phyloP scores from a whole-genome alignment of 2,113 vertebrate genomes.

The Zosterops japonicus region DNA sequence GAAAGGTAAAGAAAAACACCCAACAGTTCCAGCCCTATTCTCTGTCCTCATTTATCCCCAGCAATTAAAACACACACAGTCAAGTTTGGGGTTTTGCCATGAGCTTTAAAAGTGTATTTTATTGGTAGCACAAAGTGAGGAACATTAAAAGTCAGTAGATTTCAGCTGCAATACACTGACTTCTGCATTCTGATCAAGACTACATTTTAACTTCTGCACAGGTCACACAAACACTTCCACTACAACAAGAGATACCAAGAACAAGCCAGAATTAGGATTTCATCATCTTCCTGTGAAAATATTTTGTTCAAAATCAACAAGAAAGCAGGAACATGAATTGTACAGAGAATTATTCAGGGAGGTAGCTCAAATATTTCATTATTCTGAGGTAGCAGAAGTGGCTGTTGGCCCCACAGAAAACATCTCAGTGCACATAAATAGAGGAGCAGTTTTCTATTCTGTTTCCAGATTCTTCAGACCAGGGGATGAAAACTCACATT shows the following conservation, averaged over 20 bases:
- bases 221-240: background rate
- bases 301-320: background rate
- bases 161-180: background rate
- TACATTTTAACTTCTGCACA: background rate
- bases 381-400: background rate
- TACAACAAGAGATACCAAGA: background rate
- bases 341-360: background rate
- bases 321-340: background rate
- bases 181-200: slow-evolving; percentile 11
- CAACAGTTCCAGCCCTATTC: background rate
- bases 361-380: background rate
- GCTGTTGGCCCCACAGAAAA: background rate
- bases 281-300: background rate
- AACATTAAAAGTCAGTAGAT: slow-evolving; percentile 45
- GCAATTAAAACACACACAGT: background rate
- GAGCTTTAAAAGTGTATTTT: slow-evolving; percentile 41
- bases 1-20: background rate
- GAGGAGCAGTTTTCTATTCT: background rate
- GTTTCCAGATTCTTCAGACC: background rate
- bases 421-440: background rate
- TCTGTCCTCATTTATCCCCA: background rate
- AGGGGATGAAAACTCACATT: background rate
- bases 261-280: background rate
- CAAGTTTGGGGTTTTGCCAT: background rate
- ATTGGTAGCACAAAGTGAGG: background rate